These are phyloP conservation scores for Siniperca knerii DNA, from an alignment of 2,113 vertebrate species.

Conservation along the genomic window DNA sequence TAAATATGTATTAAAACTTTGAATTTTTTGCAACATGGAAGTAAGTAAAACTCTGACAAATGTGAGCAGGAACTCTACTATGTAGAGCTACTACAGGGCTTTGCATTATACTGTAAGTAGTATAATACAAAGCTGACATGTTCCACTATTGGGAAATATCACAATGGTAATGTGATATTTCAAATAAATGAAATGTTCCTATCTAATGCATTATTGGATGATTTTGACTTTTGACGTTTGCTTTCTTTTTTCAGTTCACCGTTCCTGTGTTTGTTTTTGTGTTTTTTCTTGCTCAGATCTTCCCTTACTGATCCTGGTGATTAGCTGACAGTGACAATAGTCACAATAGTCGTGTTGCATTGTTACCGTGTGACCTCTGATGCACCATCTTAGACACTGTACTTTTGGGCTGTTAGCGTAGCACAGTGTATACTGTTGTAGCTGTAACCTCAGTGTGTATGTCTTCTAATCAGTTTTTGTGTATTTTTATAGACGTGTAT, in stretches of 20 bases:
- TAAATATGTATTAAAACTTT: not conserved
- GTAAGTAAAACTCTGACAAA: conserved; percentile 7
- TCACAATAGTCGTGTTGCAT: conserved; percentile 67
- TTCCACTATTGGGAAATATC: conserved; percentile 38
- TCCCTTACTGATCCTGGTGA: conserved; percentile 36
- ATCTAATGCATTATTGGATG: conserved; percentile 1
- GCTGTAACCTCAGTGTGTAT: conserved; percentile 68
- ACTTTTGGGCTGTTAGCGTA: conserved; percentile 68
- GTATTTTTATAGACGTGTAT: conserved; percentile 33
- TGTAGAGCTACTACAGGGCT: conserved; percentile 48
- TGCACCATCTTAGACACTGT: conserved; percentile 62
- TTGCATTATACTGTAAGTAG: conserved; percentile 27
- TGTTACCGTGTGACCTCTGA: conserved; percentile 69
- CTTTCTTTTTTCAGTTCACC: not conserved
- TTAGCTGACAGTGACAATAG: conserved; percentile 52
- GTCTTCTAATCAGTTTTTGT: conserved; percentile 37
- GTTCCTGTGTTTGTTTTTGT: not conserved
- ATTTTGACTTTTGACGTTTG: not conserved
- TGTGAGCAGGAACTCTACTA: conserved; percentile 49
- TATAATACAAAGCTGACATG: conserved; percentile 43
- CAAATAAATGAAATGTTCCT: conserved; percentile 12
- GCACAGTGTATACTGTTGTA: conserved; percentile 70
- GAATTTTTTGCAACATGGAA: not conserved
- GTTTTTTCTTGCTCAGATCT: conserved; percentile 34
- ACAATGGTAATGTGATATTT: conserved; percentile 21